A percentile compares a stretch with the other conserved stretches of the same genome.
Evolutionary conservation across 2,113 vertebrate genomes (phyloP).

Genomic region (Syngnathus floridae): DNA sequence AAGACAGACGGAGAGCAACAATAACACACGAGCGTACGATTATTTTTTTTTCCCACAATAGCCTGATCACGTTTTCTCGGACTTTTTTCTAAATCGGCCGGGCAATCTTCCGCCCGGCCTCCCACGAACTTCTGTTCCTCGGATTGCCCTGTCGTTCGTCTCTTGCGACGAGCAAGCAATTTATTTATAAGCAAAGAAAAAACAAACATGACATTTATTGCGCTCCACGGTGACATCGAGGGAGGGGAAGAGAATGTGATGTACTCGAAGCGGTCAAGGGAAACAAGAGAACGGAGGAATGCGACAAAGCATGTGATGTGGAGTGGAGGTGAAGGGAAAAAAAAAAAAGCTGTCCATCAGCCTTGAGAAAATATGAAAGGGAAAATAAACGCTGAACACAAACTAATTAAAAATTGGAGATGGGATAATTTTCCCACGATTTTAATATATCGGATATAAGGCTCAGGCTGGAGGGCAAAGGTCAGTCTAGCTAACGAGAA

Average conservation of each 20-base stretch:
- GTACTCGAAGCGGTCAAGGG: conserved; percentile 20
- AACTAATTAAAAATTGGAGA: conserved; percentile 38
- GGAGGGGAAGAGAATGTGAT: conserved; percentile 15
- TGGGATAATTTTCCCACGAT: conserved; percentile 24
- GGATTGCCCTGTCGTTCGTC: conserved; percentile 42
- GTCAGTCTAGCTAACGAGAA: neutral
- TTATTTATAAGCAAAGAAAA: conserved; percentile 58
- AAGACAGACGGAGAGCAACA: too few relatives aligned
- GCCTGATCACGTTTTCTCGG: conserved; percentile 8
- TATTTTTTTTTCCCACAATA: neutral
- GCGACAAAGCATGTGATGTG: conserved; percentile 33
- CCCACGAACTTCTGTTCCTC: conserved; percentile 38
- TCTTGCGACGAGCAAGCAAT: too few relatives aligned
- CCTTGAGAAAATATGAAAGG: conserved; percentile 58
- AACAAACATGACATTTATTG: conserved; percentile 58
- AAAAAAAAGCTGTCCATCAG: conserved; percentile 51
- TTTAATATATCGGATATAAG: conserved; percentile 4
- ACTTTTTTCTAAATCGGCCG: too few relatives aligned
- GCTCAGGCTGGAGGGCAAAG: neutral
- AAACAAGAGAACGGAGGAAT: conserved; percentile 42
- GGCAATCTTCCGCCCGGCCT: too few relatives aligned
- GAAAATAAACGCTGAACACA: conserved; percentile 59
- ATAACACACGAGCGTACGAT: too few relatives aligned
- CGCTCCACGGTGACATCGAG: conserved; percentile 17
- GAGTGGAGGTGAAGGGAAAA: conserved; percentile 51